phyloP scores from a whole-genome alignment of 1,140 invertebrate species.

The Meloidogyne floridensis region DNA sequence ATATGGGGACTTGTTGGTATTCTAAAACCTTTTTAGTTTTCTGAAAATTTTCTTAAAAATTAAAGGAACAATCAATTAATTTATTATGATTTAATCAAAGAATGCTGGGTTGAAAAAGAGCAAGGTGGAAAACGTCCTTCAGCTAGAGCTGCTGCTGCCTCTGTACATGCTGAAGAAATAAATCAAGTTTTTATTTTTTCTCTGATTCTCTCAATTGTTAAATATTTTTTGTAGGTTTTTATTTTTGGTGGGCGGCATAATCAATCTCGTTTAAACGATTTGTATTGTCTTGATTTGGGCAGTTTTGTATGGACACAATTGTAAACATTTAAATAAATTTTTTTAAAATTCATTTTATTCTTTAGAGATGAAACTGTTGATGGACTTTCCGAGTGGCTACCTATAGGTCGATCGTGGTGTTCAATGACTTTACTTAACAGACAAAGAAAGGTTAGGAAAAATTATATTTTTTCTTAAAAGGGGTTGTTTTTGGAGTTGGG shows the following conservation, averaged over 20 bases:
- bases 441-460: conserved; percentile 16
- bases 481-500: too few species aligned
- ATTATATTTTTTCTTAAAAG: too few species aligned
- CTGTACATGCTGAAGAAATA: not conserved
- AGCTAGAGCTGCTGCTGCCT: conserved; percentile 23
- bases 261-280: conserved; percentile 27
- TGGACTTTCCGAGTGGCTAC: not conserved
- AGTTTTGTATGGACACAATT: conserved; percentile 27
- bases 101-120: conserved; percentile 18
- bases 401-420: conserved; percentile 28
- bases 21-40: not conserved
- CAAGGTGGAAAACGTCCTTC: conserved; percentile 18
- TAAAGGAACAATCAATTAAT: conserved; percentile 28
- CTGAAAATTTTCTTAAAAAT: not conserved
- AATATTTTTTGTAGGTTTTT: not conserved
- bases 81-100: conserved; percentile 16
- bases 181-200: conserved; percentile 1
- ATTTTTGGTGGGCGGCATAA: conserved; percentile 26
- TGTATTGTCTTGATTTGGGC: conserved; percentile 18
- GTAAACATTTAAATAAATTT: conserved; percentile 4
- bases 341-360: not conserved
- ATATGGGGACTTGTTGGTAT: conserved; percentile 32
- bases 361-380: conserved; percentile 1
- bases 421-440: conserved; percentile 15
- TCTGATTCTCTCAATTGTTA: not conserved